Conservation (phyloP, 37 sponge, comb jelly and placozoan genomes). For the Ephydatia muelleri region DNA sequence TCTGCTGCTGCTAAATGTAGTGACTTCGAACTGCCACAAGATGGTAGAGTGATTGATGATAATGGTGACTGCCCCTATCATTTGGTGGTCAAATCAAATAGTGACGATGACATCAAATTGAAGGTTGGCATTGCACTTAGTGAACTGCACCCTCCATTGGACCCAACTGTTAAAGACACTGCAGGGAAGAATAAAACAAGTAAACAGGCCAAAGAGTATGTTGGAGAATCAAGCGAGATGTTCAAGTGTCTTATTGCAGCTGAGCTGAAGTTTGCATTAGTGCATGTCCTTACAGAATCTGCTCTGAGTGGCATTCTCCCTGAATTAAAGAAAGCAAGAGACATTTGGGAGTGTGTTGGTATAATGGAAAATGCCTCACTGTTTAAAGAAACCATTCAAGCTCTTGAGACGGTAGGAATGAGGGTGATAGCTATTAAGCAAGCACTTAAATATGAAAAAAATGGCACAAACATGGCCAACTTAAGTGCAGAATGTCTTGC, state of each 20-base stretch:
- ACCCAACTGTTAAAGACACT: background rate
- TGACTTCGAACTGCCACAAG: background rate
- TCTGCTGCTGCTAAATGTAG: background rate
- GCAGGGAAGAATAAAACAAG: background rate
- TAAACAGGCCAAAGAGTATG: background rate
- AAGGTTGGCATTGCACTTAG: conserved; percentile 24
- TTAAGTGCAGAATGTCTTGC: background rate
- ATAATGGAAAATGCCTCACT: background rate
- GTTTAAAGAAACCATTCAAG: background rate
- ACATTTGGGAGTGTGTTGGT: background rate
- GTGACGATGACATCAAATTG: background rate
- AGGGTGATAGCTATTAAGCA: background rate
- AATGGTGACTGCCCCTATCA: background rate
- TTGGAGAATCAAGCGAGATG: background rate
- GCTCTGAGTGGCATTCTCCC: background rate
- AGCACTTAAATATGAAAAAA: background rate
- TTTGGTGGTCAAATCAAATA: background rate
- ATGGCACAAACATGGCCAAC: background rate
- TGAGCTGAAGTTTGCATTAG: background rate
- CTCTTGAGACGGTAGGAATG: background rate
- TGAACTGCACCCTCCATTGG: background rate
- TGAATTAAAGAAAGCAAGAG: background rate
- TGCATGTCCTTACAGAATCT: background rate
- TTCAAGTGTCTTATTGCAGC: background rate
- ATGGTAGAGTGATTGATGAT: background rate